phyloP scores from a whole-genome alignment of 2,888 invertebrate genomes.

The Salpingus planirostris region DNA sequence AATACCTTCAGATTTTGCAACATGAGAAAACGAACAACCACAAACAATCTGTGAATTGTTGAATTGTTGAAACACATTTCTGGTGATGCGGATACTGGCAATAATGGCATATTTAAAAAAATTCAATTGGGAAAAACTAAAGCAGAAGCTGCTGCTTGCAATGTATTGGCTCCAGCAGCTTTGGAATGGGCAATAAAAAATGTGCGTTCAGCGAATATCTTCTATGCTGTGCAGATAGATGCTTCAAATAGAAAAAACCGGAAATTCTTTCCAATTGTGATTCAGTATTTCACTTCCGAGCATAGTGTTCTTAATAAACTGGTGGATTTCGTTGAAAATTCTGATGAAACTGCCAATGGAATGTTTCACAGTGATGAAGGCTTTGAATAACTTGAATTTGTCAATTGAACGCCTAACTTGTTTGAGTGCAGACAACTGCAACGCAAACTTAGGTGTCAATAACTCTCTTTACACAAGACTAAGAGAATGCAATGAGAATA shows the following conservation, averaged over 20 bases:
- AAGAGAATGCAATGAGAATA: background rate
- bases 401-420: background rate
- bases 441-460: background rate
- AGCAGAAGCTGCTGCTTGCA: background rate
- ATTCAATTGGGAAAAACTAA: background rate
- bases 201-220: background rate
- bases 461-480: background rate
- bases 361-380: conserved; percentile 1
- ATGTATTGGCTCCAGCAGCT: background rate
- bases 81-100: background rate
- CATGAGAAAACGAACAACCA: too few species aligned
- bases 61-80: background rate
- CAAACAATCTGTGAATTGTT: too few species aligned
- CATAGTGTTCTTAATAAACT: background rate
- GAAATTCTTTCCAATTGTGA: conserved; percentile 1
- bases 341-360: conserved; percentile 1
- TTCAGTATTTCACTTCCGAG: conserved; percentile 1
- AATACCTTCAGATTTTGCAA: too few species aligned
- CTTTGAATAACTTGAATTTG: background rate
- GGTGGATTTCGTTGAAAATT: conserved; percentile 1
- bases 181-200: background rate
- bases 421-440: conserved; percentile 3
- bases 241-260: conserved; percentile 1
- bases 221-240: conserved; percentile 1
- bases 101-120: too few species aligned